Conservation (phyloP, 2,888 invertebrate genomes). For the Calephelis perditalis region DNA sequence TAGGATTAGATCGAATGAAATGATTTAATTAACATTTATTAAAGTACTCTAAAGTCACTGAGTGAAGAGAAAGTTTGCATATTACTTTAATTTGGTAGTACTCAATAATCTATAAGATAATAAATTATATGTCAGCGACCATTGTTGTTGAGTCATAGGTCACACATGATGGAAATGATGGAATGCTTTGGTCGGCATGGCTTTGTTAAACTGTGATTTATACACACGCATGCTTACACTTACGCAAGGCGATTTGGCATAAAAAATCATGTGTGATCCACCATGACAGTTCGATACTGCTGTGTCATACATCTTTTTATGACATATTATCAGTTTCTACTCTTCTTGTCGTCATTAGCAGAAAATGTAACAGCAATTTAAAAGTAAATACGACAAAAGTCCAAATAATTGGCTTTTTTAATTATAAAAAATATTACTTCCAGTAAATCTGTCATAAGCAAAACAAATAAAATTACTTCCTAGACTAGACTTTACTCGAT, state of each 20-base stretch:
- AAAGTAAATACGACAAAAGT: too few relatives aligned
- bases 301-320: too few relatives aligned
- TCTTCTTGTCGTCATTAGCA: too few relatives aligned
- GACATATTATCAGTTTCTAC: too few relatives aligned
- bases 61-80: conserved; percentile 6
- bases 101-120: conserved; percentile 22
- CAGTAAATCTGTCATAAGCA: too few relatives aligned
- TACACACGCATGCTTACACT: conserved; percentile 4
- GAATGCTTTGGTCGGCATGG: conserved; percentile 19
- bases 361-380: too few relatives aligned
- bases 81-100: conserved; percentile 8
- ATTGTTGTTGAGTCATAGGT: conserved; percentile 23
- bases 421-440: too few relatives aligned
- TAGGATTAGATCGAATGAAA: too few relatives aligned
- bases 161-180: conserved; percentile 18
- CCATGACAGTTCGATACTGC: too few relatives aligned
- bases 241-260: conserved; percentile 3
- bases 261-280: neutral
- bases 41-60: neutral
- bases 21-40: conserved; percentile 1
- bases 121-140: conserved; percentile 25
- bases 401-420: too few relatives aligned
- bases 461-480: too few relatives aligned
- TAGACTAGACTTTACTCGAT: too few relatives aligned
- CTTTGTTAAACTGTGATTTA: conserved; percentile 10